Conservation (phyloP, 64 coral and sea anemone species). For the Acropora tenuis region DNA sequence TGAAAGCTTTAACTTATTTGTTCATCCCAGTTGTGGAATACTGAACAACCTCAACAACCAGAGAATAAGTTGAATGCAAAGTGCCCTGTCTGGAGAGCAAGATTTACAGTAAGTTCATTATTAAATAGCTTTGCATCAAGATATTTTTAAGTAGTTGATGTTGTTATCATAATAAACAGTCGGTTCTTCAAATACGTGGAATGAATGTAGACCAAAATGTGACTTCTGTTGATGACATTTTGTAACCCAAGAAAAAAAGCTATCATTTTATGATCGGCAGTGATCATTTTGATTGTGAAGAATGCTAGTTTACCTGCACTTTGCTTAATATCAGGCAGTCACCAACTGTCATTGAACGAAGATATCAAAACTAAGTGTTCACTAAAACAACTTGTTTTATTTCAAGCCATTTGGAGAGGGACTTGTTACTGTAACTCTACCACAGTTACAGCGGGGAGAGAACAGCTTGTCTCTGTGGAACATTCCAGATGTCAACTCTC, state of each 20-base stretch:
- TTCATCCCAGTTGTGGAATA: slow-evolving; percentile 82
- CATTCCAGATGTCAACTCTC: slow-evolving; percentile 67
- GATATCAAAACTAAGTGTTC: not conserved
- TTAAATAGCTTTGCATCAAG: not conserved
- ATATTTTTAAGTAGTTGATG: not conserved
- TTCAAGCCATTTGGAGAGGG: slow-evolving; percentile 90
- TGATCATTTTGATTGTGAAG: no score
- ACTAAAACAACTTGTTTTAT: not conserved
- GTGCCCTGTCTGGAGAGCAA: slow-evolving; percentile 85
- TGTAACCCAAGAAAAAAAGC: no score
- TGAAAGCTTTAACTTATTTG: not conserved
- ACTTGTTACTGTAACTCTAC: slow-evolving; percentile 82
- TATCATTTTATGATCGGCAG: no score
- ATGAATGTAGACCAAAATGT: no score
- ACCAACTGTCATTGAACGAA: no score
- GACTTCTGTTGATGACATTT: no score
- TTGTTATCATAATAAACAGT: not conserved
- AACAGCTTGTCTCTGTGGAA: slow-evolving; percentile 87
- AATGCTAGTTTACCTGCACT: no score
- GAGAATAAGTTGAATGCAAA: slow-evolving; percentile 77
- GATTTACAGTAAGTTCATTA: slow-evolving; percentile 70
- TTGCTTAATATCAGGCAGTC: no score
- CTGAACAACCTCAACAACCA: slow-evolving; percentile 82
- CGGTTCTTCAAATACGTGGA: not conserved
- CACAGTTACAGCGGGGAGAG: slow-evolving; percentile 76